Evolutionary conservation across 1,140 invertebrate species (phyloP).

Genomic region (Drosophila bipectinata): DNA sequence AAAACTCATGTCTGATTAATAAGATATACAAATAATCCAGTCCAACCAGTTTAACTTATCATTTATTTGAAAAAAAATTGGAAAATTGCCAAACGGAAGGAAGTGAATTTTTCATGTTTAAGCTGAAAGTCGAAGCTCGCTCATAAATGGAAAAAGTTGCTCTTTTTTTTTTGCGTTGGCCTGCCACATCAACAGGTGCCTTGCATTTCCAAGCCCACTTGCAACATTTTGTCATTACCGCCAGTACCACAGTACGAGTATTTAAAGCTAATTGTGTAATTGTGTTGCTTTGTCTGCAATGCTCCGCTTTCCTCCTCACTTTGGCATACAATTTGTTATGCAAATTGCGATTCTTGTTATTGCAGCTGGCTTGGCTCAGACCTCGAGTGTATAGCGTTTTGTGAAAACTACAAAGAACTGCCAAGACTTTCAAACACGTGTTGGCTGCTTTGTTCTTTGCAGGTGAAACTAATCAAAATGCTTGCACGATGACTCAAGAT

Average conservation of each 20-base stretch:
- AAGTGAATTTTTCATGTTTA: constrained; percentile 15
- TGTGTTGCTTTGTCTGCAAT: constrained; percentile 55
- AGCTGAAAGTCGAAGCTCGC: constrained; percentile 1
- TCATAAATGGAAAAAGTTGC: constrained; percentile 21
- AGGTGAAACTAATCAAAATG: constrained; percentile 65
- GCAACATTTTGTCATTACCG: constrained; percentile 67
- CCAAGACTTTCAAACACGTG: constrained; percentile 75
- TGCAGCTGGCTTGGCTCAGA: constrained; percentile 29
- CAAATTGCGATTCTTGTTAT: constrained; percentile 62
- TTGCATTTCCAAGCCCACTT: constrained; percentile 34
- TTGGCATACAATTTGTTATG: constrained; percentile 67
- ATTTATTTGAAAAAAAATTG: neutral
- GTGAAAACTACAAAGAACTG: constrained; percentile 43
- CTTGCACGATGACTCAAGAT: constrained; percentile 51
- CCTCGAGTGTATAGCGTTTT: constrained; percentile 38
- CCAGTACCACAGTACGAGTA: constrained; percentile 41
- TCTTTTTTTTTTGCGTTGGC: neutral
- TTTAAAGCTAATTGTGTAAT: constrained; percentile 78
- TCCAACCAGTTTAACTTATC: neutral
- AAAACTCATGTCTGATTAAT: neutral
- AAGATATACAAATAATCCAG: neutral
- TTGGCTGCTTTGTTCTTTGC: constrained; percentile 36
- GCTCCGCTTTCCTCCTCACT: constrained; percentile 20
- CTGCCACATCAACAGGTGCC: constrained; percentile 26
- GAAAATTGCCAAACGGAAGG: constrained; percentile 46